These are phyloP conservation scores for Merluccius polli DNA, from an alignment of 2,797 vertebrate species.

Conservation along the genomic window DNA sequence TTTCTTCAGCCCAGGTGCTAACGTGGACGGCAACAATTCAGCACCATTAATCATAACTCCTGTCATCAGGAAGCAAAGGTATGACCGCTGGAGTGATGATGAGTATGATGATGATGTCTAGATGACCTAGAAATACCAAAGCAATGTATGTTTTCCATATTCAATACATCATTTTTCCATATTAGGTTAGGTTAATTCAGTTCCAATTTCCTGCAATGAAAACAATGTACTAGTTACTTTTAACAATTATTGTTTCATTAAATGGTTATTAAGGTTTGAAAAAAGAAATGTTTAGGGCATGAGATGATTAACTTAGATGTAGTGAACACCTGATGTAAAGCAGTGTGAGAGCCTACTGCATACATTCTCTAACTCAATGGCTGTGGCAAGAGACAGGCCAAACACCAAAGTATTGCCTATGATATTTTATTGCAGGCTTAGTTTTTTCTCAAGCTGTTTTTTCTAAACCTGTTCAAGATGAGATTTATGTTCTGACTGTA, in stretches of 20 bases:
- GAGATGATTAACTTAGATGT: not conserved
- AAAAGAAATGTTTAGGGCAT: not conserved
- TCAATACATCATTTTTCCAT: not conserved
- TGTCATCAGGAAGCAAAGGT: conserved; percentile 16
- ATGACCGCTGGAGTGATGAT: not conserved
- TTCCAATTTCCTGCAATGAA: too few species aligned
- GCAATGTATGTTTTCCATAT: not conserved
- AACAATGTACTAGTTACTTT: not conserved
- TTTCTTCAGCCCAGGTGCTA: conserved; percentile 42
- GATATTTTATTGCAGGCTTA: not conserved
- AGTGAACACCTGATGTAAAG: not conserved
- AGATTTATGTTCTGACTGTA: too few species aligned
- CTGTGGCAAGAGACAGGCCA: not conserved
- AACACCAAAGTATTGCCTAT: not conserved
- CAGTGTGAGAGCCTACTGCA: not conserved
- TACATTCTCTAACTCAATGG: too few species aligned
- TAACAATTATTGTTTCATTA: not conserved
- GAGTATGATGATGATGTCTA: not conserved
- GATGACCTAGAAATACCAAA: too few species aligned
- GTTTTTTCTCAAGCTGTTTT: too few species aligned
- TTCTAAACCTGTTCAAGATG: too few species aligned
- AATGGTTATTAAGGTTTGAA: not conserved
- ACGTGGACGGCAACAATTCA: conserved; percentile 33
- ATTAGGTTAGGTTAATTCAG: not conserved
- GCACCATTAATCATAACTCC: conserved; percentile 54